Base-by-base conservation (phyloP, 2,888 invertebrate species). In the Eucriotettix oculatus region DNA sequence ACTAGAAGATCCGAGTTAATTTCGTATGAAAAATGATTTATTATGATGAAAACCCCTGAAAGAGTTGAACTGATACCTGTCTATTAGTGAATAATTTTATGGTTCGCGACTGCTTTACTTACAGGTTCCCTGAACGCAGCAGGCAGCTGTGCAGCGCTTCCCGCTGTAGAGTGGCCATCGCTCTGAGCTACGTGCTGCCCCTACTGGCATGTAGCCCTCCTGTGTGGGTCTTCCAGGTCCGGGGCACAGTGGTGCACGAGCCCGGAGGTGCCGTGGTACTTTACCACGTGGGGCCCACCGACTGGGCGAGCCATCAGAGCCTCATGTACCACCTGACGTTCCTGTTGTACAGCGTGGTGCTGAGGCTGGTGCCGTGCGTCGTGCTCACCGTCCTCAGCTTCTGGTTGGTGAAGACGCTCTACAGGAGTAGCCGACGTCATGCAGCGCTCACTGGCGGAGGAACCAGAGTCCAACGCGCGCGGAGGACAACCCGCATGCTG, bases 401-500 rank as follows among this genome's bases (percentile, higher is more conserved):
- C 14, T 48, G 48, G 48, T n/a, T 48, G 48, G 48, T 48, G 48
- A 12, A n/a, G 14, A 48, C 48, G 5, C 48, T 48, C 14, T n/a
- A 14, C 48, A 12, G 48, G 3, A 48, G 48, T n/a, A n/a, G 48
- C 48, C 48, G 48, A 14, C 48, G n/a, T 12, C 48, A 48, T n/a
- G 56, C 43, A 16, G 59, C 12, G 54, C 52, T 0, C 66, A 65
- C 58, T 64, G 66, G 0, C 10, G 56, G 54, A 1, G 52, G 66
- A 11, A 62, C 65, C 10, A 64, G 67, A 10, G 64, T 68, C 17
- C 56, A 64, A 54, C 81, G 94, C 48, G 0, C 90, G 94, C 69
- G 58, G 52, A 80, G 94, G 62, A 94, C 94, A 0, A 94, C 93
- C 0, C 80, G 85, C 61, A 93, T 94, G 93, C 75, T 94, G 66